Conservation (phyloP, 2,888 invertebrate genomes). For the Euproctis similis region DNA sequence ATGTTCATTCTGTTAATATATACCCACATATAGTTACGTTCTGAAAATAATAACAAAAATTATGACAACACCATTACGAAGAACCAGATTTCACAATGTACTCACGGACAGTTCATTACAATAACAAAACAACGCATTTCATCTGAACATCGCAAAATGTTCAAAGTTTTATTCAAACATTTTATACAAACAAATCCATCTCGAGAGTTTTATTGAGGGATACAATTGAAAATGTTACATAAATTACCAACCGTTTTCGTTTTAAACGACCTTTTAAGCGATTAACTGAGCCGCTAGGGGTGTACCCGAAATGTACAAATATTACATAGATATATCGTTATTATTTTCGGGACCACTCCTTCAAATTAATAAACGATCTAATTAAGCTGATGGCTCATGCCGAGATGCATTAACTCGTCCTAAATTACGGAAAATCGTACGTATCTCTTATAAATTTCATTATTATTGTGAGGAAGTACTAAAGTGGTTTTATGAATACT, state of each 20-base stretch:
- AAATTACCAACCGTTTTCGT: constrained; percentile 26
- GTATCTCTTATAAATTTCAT: not conserved
- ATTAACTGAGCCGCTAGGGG: constrained; percentile 20
- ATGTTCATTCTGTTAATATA: not conserved
- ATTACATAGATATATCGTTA: not conserved
- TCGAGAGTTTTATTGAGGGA: constrained; percentile 18
- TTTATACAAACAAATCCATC: constrained; percentile 22
- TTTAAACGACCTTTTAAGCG: constrained; percentile 30
- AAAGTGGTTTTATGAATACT: not conserved
- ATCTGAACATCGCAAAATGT: constrained; percentile 8
- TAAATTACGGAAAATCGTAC: too few species aligned
- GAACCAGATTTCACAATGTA: not conserved
- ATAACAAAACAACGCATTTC: constrained; percentile 6
- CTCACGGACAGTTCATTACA: constrained; percentile 7
- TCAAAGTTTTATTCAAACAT: constrained; percentile 13
- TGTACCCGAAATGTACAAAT: constrained; percentile 2
- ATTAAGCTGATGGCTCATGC: not conserved
- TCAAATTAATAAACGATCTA: constrained; percentile 1
- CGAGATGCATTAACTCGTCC: not conserved
- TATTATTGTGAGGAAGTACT: not conserved
- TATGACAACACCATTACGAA: not conserved
- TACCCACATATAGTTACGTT: not conserved
- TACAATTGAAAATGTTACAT: constrained; percentile 29
- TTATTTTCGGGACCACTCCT: constrained; percentile 2
- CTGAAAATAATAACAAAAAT: not conserved